These are phyloP conservation scores for Axea sp. DNA, from an alignment of 2,888 invertebrate genomes.

Conservation along the genomic window DNA sequence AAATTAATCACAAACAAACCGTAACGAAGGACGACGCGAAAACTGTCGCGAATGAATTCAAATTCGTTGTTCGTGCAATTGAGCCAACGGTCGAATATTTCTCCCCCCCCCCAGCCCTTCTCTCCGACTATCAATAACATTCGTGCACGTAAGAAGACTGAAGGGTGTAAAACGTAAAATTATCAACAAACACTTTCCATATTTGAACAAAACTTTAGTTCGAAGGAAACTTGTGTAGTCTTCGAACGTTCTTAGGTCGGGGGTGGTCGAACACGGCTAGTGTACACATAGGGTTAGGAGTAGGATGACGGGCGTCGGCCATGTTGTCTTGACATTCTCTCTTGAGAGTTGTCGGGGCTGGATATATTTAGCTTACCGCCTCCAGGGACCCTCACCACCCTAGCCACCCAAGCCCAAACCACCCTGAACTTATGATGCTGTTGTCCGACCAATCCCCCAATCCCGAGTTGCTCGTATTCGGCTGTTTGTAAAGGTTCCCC, in stretches of 20 bases:
- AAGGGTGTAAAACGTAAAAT: slow-evolving; percentile 31
- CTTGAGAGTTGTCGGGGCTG: slow-evolving; percentile 76
- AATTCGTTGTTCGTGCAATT: too few relatives aligned
- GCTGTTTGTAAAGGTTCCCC: slow-evolving; percentile 61
- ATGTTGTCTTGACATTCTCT: slow-evolving; percentile 80
- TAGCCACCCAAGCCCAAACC: slow-evolving; percentile 72
- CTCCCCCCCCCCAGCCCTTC: too few relatives aligned
- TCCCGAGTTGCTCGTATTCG: slow-evolving; percentile 68
- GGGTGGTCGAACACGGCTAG: slow-evolving; percentile 69
- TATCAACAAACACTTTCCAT: slow-evolving; percentile 52
- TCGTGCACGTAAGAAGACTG: not conserved
- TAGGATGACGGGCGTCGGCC: slow-evolving; percentile 79
- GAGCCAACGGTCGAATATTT: too few relatives aligned
- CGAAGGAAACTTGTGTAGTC: slow-evolving; percentile 61
- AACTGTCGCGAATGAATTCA: too few relatives aligned
- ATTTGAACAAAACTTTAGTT: slow-evolving; percentile 54
- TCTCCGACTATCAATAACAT: too few relatives aligned
- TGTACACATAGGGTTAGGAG: slow-evolving; percentile 73
- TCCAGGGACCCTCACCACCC: slow-evolving; percentile 76
- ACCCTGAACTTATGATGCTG: slow-evolving; percentile 77
- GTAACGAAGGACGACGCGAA: too few relatives aligned
- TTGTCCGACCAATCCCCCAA: slow-evolving; percentile 76
- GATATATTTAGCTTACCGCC: slow-evolving; percentile 79
- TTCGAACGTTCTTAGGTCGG: slow-evolving; percentile 70
- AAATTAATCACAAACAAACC: too few relatives aligned